These are phyloP conservation scores for Catharus fuscescens DNA, from an alignment of 2,113 vertebrate genomes.

Conservation along the genomic window DNA sequence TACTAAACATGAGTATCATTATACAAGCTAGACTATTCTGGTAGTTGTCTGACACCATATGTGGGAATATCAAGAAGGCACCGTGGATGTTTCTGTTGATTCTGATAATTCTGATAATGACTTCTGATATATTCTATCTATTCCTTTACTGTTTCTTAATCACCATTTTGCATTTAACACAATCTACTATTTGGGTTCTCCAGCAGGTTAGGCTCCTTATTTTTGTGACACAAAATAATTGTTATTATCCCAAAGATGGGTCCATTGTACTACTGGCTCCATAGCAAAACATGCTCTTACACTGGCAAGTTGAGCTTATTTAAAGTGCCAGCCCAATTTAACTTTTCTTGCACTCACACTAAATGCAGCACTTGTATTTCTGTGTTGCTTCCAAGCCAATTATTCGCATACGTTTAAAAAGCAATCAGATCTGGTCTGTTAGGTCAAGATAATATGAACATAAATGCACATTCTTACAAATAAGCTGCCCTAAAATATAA, in stretches of 20 bases:
- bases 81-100: not conserved
- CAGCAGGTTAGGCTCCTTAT: not conserved
- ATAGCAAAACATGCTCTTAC: not conserved
- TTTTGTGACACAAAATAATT: not conserved
- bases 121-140: no score
- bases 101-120: no score
- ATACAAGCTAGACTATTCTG: not conserved
- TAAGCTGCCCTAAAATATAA: conserved; percentile 63
- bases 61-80: not conserved
- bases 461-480: conserved; percentile 58
- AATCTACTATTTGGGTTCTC: not conserved
- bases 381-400: conserved; percentile 29
- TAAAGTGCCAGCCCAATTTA: conserved; percentile 35
- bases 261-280: not conserved
- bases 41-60: not conserved
- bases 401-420: conserved; percentile 40
- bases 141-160: not conserved
- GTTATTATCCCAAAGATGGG: not conserved
- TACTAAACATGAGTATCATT: not conserved
- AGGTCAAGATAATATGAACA: conserved; percentile 63
- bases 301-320: not conserved
- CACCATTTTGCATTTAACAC: not conserved
- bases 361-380: conserved; percentile 18
- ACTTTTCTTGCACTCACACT: not conserved
- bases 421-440: conserved; percentile 63